Evolutionary conservation across 2,888 invertebrate species (phyloP).

Genomic region (Crematogaster levior): DNA sequence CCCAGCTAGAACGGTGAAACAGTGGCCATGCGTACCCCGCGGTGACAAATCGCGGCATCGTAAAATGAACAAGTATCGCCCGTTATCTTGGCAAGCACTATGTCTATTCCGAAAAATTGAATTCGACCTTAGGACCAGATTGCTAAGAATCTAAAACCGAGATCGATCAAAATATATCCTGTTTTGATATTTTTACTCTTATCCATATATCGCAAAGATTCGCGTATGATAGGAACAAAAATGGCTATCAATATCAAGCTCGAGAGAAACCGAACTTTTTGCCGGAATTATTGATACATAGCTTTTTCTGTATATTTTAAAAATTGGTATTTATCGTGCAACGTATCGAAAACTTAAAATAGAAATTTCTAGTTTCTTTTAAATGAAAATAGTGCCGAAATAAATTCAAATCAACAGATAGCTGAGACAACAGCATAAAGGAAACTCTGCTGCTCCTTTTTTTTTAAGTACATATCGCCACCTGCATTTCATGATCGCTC

Average conservation of each 20-base stretch:
- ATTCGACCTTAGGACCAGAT: constrained; percentile 4
- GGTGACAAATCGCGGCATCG: constrained; percentile 44
- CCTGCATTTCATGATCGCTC: constrained; percentile 35
- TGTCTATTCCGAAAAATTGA: constrained; percentile 43
- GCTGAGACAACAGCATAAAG: background rate
- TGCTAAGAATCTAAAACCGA: background rate
- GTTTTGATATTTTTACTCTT: background rate
- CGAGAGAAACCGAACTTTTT: background rate
- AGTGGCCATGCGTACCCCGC: constrained; percentile 16
- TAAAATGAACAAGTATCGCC: constrained; percentile 31
- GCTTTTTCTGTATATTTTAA: background rate
- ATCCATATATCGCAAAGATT: background rate
- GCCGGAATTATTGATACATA: background rate
- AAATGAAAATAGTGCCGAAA: background rate
- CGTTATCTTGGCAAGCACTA: constrained; percentile 33
- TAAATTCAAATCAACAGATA: background rate
- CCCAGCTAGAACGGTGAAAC: constrained; percentile 11
- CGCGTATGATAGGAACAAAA: background rate
- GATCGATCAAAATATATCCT: background rate
- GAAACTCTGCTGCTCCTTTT: background rate
- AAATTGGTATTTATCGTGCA: background rate
- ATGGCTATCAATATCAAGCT: background rate
- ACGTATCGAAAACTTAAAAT: background rate
- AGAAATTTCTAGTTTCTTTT: background rate
- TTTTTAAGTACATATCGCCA: constrained; percentile 8